Evolutionary conservation across 2,113 vertebrate species (phyloP).

Genomic region (Uria aalge): DNA sequence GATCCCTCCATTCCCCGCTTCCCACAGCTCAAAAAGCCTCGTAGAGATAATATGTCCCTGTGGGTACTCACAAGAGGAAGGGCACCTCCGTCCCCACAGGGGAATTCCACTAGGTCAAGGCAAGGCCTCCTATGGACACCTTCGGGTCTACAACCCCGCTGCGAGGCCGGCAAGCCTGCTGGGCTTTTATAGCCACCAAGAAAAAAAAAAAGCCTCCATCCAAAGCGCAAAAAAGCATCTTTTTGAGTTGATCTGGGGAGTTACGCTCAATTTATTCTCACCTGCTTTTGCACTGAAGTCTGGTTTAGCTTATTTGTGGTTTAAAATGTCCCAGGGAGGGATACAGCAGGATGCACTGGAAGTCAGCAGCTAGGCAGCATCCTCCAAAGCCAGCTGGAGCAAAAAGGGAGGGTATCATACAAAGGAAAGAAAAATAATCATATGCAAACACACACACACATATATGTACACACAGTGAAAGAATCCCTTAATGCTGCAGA

Average conservation of each 20-base stretch:
- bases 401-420: not conserved
- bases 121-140: not conserved
- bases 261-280: not conserved
- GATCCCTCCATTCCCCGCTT: not conserved
- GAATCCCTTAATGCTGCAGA: not conserved
- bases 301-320: not conserved
- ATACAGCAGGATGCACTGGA: not conserved
- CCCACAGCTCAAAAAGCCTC: not conserved
- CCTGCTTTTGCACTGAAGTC: not conserved
- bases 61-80: not conserved
- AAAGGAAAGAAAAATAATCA: not conserved
- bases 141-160: not conserved
- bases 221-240: not conserved
- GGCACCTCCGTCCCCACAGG: not conserved
- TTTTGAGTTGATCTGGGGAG: not conserved
- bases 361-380: not conserved
- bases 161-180: not conserved
- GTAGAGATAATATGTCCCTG: not conserved
- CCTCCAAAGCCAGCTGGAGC: not conserved
- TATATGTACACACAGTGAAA: not conserved
- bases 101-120: not conserved
- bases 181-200: not conserved
- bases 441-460: rapidly evolving
- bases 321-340: not conserved
- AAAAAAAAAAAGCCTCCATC: not conserved